Base-by-base conservation (phyloP, 2,113 vertebrate species). In the Neopipo cinnamomea region DNA sequence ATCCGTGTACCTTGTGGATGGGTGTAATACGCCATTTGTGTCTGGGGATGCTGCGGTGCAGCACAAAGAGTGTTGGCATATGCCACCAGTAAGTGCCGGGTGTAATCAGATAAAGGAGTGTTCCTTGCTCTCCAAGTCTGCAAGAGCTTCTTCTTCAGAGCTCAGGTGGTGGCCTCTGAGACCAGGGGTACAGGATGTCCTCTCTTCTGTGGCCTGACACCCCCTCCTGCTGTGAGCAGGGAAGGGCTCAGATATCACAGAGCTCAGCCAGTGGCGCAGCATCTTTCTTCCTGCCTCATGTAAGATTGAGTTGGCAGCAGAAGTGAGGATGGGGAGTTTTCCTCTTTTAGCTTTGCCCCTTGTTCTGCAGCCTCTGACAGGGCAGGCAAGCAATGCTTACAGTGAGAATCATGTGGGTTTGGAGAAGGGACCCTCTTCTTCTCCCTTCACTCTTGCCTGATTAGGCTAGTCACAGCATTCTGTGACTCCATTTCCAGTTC, bases 291-390 rank as follows among this genome's bases (percentile, higher is more conserved):
- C 70, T 89, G 84, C 79, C 46, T 93, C 37, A 24, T 80, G 59
- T 52, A 91, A 91, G 95, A 85, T 66, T 91, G 95, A 81, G 82
- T 90, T 93, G 93, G 72, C 78, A 95, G 79, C 44, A 68, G 79
- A 90, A 81, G 13, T 42, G 65, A 42, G 35, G 67, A 63, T 84
- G 21, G 44, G 76, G 35, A 68, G 37, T 79, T 86, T 85, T 85
- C 39, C 30, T 76, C 24, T 52, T 67, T 47, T 28, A 52, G 39
- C 39, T 76, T 94, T 76, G 17, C 10, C 9, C 39, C n/a, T 79
- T 81, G 12, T 58, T 89, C 37, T 91, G 16, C 53, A 78, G 23
- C 25, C 53, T 93, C 33, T 46, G 52, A 42, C 31, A 14, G 88
- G 66, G 44, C 35, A 71, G 81, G 56, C 56, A 77, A 19, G 19